Percentiles rank a stretch among this genome's conserved stretches.
These are phyloP conservation scores for Caenorhabditis plicata DNA, from an alignment of 2,888 invertebrate species.

Conservation along the genomic window DNA sequence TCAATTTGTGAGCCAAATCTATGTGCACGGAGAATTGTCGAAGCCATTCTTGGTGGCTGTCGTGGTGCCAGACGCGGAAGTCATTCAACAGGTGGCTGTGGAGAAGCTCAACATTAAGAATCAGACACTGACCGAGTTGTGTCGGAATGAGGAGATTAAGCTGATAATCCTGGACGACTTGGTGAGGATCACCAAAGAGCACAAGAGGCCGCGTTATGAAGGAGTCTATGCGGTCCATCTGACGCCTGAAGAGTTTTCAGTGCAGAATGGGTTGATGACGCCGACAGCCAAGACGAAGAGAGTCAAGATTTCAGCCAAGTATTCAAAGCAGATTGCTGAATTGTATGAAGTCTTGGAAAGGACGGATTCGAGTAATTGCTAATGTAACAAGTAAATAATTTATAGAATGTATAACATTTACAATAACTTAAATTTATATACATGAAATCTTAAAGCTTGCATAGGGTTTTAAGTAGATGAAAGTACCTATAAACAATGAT, in stretches of 20 bases:
- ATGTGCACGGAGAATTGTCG: conserved; percentile 26
- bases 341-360: conserved; percentile 23
- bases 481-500: no score
- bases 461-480: no score
- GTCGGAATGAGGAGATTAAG: conserved; percentile 7
- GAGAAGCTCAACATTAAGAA: conserved; percentile 15
- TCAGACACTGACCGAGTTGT: conserved; percentile 19
- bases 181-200: conserved; percentile 10
- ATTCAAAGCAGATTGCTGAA: conserved; percentile 11
- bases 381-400: no score
- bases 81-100: conserved; percentile 14
- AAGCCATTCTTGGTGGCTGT: conserved; percentile 27
- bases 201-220: conserved; percentile 19
- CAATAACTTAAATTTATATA: no score
- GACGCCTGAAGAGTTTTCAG: conserved; percentile 13
- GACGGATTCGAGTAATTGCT: no score
- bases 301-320: conserved; percentile 10
- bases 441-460: no score
- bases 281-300: conserved; percentile 33
- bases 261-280: conserved; percentile 18
- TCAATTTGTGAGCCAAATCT: conserved; percentile 26
- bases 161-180: conserved; percentile 15
- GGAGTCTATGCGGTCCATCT: conserved; percentile 21
- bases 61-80: conserved; percentile 24
- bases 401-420: no score